A percentile compares a stretch with the other conserved stretches of the same genome.
Conservation (phyloP, 2,888 invertebrate species). For the Eretmocerus hayati region DNA sequence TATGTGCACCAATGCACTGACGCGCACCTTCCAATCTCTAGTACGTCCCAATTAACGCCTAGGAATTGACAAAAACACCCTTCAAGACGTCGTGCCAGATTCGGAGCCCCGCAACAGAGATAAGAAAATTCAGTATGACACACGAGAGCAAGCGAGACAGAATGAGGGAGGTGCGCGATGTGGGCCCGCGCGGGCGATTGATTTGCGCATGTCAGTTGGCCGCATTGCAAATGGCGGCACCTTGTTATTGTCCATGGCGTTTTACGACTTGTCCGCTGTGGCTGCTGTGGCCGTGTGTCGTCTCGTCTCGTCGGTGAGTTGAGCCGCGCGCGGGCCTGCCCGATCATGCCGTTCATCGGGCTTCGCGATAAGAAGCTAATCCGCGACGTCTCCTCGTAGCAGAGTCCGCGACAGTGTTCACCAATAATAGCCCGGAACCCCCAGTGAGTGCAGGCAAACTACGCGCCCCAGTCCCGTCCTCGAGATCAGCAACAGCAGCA, state of each 20-base stretch:
- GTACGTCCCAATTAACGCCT: no score
- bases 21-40: no score
- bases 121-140: no score
- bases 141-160: neutral
- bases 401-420: slow-evolving; percentile 15
- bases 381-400: slow-evolving; percentile 37
- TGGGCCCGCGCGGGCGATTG: slow-evolving; percentile 44
- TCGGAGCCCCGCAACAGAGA: no score
- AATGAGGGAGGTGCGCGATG: slow-evolving; percentile 4
- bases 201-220: slow-evolving; percentile 68
- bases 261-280: slow-evolving; percentile 37
- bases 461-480: no score
- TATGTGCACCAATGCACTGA: no score
- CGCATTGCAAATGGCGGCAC: slow-evolving; percentile 94
- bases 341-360: neutral
- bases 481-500: no score
- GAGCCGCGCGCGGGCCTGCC: neutral
- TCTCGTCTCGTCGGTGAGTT: slow-evolving; percentile 10
- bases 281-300: neutral
- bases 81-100: no score
- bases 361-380: no score
- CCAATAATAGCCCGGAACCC: no score
- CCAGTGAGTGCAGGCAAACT: no score
- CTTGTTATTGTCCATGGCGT: slow-evolving; percentile 98
- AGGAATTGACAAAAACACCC: no score